Conservation (phyloP, 2,888 invertebrate genomes). For the Oegoconia quadripuncta region DNA sequence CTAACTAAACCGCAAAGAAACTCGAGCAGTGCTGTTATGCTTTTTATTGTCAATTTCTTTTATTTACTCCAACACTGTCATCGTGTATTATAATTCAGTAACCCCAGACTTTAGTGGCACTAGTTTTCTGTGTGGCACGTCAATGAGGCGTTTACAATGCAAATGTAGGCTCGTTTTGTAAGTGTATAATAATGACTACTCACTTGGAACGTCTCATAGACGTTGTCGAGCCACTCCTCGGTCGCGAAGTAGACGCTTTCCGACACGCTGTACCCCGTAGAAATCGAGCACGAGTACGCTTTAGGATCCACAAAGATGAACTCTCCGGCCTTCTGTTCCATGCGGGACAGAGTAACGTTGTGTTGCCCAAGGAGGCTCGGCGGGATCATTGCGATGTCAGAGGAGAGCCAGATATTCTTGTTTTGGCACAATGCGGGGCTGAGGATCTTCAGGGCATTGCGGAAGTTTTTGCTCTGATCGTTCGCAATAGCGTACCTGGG, state of each 20-base stretch:
- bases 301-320: conserved; percentile 92
- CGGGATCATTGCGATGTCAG: conserved; percentile 96
- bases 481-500: conserved; percentile 89
- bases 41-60: no score
- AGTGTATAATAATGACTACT: conserved; percentile 7
- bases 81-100: no score
- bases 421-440: conserved; percentile 91
- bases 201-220: conserved; percentile 86
- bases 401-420: conserved; percentile 92
- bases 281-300: conserved; percentile 92
- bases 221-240: conserved; percentile 86
- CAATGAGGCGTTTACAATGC: no score
- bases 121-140: no score
- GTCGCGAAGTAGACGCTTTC: conserved; percentile 96
- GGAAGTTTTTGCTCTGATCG: conserved; percentile 85
- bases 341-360: conserved; percentile 87
- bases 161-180: no score
- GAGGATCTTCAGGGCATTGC: conserved; percentile 85
- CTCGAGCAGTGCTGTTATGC: no score
- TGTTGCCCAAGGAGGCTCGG: conserved; percentile 86
- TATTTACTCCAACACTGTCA: no score
- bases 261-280: conserved; percentile 92
- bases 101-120: no score
- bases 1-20: no score
- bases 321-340: conserved; percentile 92